Conservation (phyloP, 2,797 vertebrate genomes). For the Luscinia megarhynchos region DNA sequence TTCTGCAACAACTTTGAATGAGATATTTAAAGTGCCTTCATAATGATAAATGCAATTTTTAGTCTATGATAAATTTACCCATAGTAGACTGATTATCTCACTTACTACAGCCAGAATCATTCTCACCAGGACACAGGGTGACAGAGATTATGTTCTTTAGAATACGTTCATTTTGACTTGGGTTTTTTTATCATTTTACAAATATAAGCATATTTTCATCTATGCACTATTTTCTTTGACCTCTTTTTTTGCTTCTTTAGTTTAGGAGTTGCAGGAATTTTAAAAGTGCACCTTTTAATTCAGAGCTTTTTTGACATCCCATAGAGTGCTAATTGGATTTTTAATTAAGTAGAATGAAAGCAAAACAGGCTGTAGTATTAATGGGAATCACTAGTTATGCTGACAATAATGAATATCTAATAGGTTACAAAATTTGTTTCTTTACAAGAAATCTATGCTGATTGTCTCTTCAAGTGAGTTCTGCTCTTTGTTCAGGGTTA, state of each 20-base stretch:
- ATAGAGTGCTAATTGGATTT: conserved; percentile 10
- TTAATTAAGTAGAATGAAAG: conserved; percentile 9
- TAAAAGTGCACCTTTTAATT: conserved; percentile 29
- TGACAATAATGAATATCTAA: conserved; percentile 59
- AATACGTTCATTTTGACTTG: not conserved
- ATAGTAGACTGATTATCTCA: not conserved
- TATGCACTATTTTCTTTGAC: not conserved
- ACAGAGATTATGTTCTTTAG: not conserved
- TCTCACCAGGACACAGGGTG: not conserved
- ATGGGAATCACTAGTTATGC: not conserved
- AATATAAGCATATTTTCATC: not conserved
- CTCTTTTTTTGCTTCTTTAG: conserved; percentile 1
- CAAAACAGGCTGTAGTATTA: conserved; percentile 34
- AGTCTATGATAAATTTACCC: not conserved
- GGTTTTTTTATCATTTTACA: not conserved
- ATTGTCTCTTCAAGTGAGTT: conserved; percentile 31
- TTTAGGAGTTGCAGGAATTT: not conserved
- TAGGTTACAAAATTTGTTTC: conserved; percentile 32
- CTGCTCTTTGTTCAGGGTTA: conserved; percentile 23
- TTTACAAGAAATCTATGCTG: conserved; percentile 44
- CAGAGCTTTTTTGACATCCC: not conserved
- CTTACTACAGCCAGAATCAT: not conserved
- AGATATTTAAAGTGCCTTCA: not conserved
- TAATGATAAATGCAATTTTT: not conserved
- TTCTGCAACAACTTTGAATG: not conserved